Evolutionary conservation across 2,888 invertebrate species (phyloP).

Genomic region (Andrena flavipes): DNA sequence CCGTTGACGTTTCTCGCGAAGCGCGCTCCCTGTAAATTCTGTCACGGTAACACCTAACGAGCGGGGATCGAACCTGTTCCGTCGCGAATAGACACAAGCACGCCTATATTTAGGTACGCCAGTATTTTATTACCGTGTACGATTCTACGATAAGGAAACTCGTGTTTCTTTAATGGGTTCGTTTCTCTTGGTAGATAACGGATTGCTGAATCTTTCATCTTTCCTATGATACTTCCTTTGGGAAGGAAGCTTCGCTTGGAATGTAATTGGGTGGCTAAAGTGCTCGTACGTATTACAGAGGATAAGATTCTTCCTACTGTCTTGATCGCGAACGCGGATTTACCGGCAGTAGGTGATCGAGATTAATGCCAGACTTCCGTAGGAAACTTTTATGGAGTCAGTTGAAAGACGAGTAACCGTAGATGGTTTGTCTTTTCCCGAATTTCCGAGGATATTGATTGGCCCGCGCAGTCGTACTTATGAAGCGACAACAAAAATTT

Average conservation of each 20-base stretch:
- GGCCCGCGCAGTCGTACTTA: not conserved
- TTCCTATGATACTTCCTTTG: not conserved
- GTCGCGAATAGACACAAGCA: not conserved
- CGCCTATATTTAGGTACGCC: not conserved
- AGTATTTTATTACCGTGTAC: conserved; percentile 32
- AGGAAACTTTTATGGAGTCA: too few relatives aligned
- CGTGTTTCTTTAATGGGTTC: not conserved
- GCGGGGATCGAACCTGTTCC: conserved; percentile 35
- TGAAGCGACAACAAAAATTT: conserved; percentile 63
- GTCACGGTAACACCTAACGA: conserved; percentile 19
- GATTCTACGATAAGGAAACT: conserved; percentile 13
- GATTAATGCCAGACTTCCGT: too few relatives aligned
- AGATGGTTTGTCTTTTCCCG: not conserved
- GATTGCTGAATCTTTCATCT: not conserved
- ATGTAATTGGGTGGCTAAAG: not conserved
- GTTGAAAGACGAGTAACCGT: too few relatives aligned
- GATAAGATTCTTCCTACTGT: not conserved
- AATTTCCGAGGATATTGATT: conserved; percentile 16
- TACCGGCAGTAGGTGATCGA: too few relatives aligned
- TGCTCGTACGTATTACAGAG: not conserved
- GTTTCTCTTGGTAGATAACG: not conserved
- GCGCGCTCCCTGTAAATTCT: conserved; percentile 16
- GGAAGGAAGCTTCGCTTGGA: not conserved
- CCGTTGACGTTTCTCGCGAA: conserved; percentile 16
- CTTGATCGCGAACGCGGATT: too few relatives aligned